Evolutionary conservation across 2,113 vertebrate genomes (phyloP).

Genomic region (Pelodiscus sinensis): DNA sequence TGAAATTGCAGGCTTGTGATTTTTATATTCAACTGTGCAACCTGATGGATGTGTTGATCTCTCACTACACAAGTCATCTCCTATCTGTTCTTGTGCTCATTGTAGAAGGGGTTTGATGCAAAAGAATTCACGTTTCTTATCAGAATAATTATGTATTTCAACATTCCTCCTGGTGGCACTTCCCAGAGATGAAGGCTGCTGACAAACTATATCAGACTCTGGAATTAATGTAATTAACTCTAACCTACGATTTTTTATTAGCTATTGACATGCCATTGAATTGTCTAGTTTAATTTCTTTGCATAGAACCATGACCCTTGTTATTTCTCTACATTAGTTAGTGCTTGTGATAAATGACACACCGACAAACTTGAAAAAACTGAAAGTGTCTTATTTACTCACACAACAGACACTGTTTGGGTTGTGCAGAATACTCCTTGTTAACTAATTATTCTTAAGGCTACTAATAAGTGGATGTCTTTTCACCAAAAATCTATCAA

Average conservation of each 20-base stretch:
- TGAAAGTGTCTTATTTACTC: constrained; percentile 20
- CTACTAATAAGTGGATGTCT: neutral
- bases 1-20: neutral
- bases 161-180: neutral
- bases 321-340: neutral
- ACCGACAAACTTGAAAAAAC: constrained; percentile 12
- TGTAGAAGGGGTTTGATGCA: neutral
- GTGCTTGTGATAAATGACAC: neutral
- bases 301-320: neutral
- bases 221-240: neutral
- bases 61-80: neutral
- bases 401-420: neutral
- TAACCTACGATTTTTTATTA: neutral
- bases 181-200: neutral
- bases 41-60: neutral
- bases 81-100: neutral
- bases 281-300: neutral
- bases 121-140: neutral
- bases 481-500: constrained; percentile 21
- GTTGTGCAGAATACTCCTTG: neutral
- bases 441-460: constrained; percentile 6
- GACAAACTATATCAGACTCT: neutral
- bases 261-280: neutral
- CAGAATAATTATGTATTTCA: neutral
- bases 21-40: neutral